These are phyloP conservation scores for Potamarius usumacintae DNA, from an alignment of 2,113 vertebrate genomes.

Conservation along the genomic window DNA sequence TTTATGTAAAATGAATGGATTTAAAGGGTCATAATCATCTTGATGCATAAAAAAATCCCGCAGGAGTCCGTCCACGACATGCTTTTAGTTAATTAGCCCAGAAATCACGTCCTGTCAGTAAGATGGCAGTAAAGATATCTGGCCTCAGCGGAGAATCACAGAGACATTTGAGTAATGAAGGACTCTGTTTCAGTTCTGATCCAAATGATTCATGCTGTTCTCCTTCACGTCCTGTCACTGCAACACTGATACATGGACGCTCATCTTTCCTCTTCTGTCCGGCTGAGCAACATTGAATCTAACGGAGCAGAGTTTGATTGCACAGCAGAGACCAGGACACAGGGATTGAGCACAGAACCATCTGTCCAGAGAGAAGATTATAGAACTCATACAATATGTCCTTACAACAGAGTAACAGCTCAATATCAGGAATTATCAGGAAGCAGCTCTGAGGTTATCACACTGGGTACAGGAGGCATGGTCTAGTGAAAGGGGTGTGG, in stretches of 20 bases:
- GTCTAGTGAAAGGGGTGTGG: background rate
- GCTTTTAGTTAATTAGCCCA: constrained; percentile 33
- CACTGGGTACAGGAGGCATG: background rate
- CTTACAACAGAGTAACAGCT: background rate
- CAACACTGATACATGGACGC: background rate
- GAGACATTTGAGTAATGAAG: constrained; percentile 17
- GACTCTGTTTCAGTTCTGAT: background rate
- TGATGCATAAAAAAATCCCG: background rate
- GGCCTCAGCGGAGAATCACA: background rate
- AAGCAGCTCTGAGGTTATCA: background rate
- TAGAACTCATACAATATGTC: background rate
- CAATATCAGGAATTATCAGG: background rate
- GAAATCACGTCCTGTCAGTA: constrained; percentile 32
- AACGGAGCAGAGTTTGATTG: background rate
- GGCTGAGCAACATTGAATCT: background rate
- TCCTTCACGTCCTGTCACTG: background rate
- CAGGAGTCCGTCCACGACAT: background rate
- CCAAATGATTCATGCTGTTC: constrained; percentile 1
- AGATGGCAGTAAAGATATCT: background rate
- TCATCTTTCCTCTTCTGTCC: background rate
- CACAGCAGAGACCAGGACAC: background rate
- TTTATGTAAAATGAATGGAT: background rate
- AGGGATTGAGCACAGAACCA: background rate
- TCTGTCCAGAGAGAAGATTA: background rate
- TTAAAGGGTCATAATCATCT: constrained; percentile 24